Evolutionary conservation across 2,888 invertebrate species (phyloP), one percentile per base, ranked within the genome.

Genomic region (Piscicola geometra): DNA sequence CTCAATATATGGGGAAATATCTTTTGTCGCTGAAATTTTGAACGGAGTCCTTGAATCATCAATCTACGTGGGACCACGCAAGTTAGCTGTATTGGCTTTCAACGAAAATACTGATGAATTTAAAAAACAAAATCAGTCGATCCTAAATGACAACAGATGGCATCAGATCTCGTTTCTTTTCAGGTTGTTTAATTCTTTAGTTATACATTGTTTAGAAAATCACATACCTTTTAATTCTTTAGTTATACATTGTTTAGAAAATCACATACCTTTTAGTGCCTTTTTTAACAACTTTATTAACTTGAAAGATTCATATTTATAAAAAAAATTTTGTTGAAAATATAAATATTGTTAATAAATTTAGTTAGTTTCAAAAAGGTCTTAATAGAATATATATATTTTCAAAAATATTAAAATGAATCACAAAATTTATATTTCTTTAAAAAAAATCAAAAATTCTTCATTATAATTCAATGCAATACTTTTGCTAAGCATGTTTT

Each of bases 151-250:
- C 25, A 41, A 52, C 30, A 47, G 32, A 32, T 71, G 71, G 71
- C 71, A 71, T 32, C 71, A 71, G 52, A 50, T 71, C 15, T 41
- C 71, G 0, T 28, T 71, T 30, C 28, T 71, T 71, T 71, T 52
- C 71, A 71, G 71, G 71, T 71, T 30, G 15, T 41, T n/a, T n/a
- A n/a, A n/a, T n/a, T n/a, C n/a, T n/a, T 50, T 15, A 50, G 15
- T 21, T 50, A 50, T 21, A 50, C 52, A n/a, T n/a, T n/a, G n/a
- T n/a, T n/a, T n/a, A n/a, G n/a, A n/a, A n/a, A n/a, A n/a, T n/a
- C n/a, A n/a, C n/a, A n/a, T n/a, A n/a, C n/a, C n/a, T n/a, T n/a
- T n/a, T n/a, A n/a, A n/a, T n/a, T n/a, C n/a, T n/a, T n/a, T n/a
- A n/a, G n/a, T n/a, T n/a, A n/a, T n/a, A n/a, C n/a, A n/a, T n/a